Evolutionary conservation across 2,113 vertebrate species (phyloP), one percentile per base, ranked within the genome.

Genomic region (Erinaceus europaeus): DNA sequence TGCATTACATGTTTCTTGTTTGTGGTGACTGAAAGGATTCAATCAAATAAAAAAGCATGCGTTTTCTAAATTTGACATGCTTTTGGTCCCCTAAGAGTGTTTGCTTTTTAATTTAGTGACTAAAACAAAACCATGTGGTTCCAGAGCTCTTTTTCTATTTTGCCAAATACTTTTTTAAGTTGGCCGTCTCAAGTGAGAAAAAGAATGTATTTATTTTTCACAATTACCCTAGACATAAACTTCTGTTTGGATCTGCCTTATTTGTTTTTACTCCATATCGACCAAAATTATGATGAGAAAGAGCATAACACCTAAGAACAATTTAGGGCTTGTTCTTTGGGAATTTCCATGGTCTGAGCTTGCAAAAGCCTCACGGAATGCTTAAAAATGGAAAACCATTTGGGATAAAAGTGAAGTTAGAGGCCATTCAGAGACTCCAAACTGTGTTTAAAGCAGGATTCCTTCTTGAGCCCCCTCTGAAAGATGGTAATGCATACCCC

Each of bases 211-310:
- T 57, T 77, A 59, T 17, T 69, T 88, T 83, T 80, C 62, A 75
- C 9, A 77, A 50, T 87, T 81, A 90, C 12, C 18, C 55, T 48
- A 38, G 18, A 52, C 5, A 69, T 34, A 75, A 79, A 76, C 4
- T 71, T 88, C 77, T 88, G 32, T 67, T 65, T 76, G 29, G 79
- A 27, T 88, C 67, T 90, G n/a, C 38, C 68, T 88, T 61, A 82
- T 84, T 85, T 68, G 25, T 71, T 75, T 91, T 79, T 87, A 78
- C 53, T 75, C 64, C 10, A 57, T 76, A 69, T 80, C 38, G 46
- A 90, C 86, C 62, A 76, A 83, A 76, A 91, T 55, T 69, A 77
- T 23, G 21, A 81, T 17, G 52, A 79, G 11, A 78, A 91, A 69
- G 64, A 84, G 71, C 44, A 61, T 25, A 74, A 74, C 5, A 9